Evolutionary conservation across 2,888 invertebrate species (phyloP).

Genomic region (Agrotis clavis): DNA sequence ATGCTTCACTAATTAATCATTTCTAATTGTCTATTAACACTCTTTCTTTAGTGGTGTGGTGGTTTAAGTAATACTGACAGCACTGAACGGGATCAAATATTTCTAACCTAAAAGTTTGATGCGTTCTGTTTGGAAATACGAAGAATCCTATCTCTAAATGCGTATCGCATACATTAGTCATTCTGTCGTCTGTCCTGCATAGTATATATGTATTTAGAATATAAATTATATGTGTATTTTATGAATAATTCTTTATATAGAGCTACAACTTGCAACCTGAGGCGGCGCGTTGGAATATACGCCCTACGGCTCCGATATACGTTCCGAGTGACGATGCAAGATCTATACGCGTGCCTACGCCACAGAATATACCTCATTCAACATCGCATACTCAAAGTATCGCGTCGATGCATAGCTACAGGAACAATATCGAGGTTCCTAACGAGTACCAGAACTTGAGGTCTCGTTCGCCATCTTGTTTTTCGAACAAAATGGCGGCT

Average conservation of each 20-base stretch:
- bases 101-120: constrained; percentile 73
- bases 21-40: constrained; percentile 75
- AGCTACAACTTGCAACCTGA: constrained; percentile 90
- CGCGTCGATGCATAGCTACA: constrained; percentile 90
- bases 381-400: constrained; percentile 89
- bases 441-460: constrained; percentile 89
- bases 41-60: constrained; percentile 88
- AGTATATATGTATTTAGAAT: constrained; percentile 68
- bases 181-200: constrained; percentile 66
- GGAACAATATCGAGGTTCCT: constrained; percentile 88
- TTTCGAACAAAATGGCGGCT: constrained; percentile 89
- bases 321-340: constrained; percentile 85
- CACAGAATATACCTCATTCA: constrained; percentile 87
- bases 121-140: constrained; percentile 71
- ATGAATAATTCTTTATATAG: constrained; percentile 74
- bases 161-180: constrained; percentile 78
- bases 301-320: constrained; percentile 90
- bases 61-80: constrained; percentile 77
- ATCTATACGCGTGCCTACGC: constrained; percentile 81
- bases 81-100: constrained; percentile 70
- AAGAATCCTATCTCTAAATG: constrained; percentile 88
- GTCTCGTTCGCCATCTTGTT: constrained; percentile 90
- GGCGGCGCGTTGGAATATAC: constrained; percentile 85
- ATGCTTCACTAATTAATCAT: constrained; percentile 81
- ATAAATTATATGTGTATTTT: constrained; percentile 67